phyloP scores from a whole-genome alignment of 2,113 vertebrate genomes.

The Fukomys damarensis region DNA sequence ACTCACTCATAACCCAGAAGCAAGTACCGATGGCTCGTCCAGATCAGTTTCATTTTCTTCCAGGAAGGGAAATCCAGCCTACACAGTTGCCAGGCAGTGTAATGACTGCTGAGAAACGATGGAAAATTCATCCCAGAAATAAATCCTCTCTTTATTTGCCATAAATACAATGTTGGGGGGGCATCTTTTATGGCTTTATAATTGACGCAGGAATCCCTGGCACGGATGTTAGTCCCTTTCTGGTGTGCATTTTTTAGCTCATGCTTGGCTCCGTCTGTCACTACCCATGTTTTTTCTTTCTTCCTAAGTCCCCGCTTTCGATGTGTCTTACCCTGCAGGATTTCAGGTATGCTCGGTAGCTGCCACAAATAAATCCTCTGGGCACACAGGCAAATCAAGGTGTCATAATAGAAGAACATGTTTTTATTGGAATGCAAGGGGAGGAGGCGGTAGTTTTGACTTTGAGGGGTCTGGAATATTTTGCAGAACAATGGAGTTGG shows the following conservation, averaged over 20 bases:
- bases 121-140: not conserved
- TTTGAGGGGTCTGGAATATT: not conserved
- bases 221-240: fast-evolving
- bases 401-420: no score
- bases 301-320: not conserved
- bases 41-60: not conserved
- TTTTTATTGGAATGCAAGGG: not conserved
- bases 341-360: not conserved
- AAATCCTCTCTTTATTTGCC: not conserved
- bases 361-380: not conserved
- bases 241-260: not conserved
- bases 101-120: not conserved
- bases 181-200: not conserved
- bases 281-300: not conserved
- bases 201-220: not conserved
- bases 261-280: not conserved
- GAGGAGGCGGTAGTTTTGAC: not conserved
- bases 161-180: not conserved
- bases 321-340: fast-evolving
- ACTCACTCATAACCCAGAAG: not conserved
- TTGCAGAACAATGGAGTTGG: not conserved
- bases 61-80: not conserved
- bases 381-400: not conserved
- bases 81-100: not conserved
- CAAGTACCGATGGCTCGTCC: not conserved